A percentile compares a stretch with the other conserved stretches of the same genome.
These are phyloP conservation scores for Gasterosteus nipponicus DNA, from an alignment of 2,113 vertebrate genomes.

Conservation along the genomic window DNA sequence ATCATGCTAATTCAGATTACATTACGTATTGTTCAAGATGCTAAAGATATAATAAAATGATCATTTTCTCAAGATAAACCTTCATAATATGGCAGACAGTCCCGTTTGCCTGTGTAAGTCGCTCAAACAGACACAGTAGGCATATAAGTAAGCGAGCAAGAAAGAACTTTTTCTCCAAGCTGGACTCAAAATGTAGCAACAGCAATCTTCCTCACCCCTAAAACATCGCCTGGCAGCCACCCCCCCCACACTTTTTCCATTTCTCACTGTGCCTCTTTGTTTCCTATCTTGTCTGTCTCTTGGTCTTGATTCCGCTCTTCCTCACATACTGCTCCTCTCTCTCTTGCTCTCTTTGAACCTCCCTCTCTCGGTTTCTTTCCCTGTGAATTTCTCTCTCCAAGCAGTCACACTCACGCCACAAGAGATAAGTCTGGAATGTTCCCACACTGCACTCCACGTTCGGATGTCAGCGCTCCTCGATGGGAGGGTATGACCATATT, in stretches of 20 bases:
- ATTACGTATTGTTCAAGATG: not conserved
- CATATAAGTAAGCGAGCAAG: not conserved
- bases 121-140: not conserved
- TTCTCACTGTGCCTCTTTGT: constrained; percentile 1
- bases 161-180: constrained; percentile 1
- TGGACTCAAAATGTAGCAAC: constrained; percentile 17
- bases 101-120: not conserved
- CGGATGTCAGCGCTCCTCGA: constrained; percentile 33
- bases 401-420: constrained; percentile 38
- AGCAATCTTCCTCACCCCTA: not conserved
- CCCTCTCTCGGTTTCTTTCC: constrained; percentile 12
- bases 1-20: not conserved
- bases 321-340: constrained; percentile 19
- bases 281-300: constrained; percentile 22
- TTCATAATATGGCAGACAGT: not conserved
- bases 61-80: not conserved
- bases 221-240: constrained; percentile 26
- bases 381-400: constrained; percentile 30
- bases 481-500: constrained; percentile 21
- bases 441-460: constrained; percentile 15
- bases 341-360: constrained; percentile 15
- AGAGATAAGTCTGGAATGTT: constrained; percentile 54
- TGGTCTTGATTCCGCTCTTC: constrained; percentile 21
- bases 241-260: not conserved
- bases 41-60: not conserved